Evolutionary conservation across 1,140 invertebrate species (phyloP), one percentile per base, ranked within the genome.

Genomic region (Micrasema longulum): DNA sequence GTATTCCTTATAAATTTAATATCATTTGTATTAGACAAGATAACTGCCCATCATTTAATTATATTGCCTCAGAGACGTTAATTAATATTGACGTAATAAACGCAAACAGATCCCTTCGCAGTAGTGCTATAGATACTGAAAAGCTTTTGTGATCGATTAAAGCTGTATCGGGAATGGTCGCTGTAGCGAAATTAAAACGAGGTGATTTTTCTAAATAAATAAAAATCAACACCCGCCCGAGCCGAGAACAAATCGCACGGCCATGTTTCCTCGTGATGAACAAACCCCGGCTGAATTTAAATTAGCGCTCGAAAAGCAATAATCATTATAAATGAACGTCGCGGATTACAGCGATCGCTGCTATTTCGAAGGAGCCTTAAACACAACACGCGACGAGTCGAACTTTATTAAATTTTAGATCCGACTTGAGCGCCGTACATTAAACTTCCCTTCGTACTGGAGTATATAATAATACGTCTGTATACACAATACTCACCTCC

Each of bases 321-420:
- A 75, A 75, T 75, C 73, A 65, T 75, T 75, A 75, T 75, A 75
- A 75, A 75, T 68, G 73, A 75, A 67, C 69, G 73, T 45, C 72
- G 64, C 73, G 73, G 73, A 75, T 75, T 75, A 75, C 72, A 45
- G 18, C 41, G 26, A 69, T 69, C 55, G 22, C 43, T 69, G 20
- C 38, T 53, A 20, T 36, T 63, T 45, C 68, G 31, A 41, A 38
- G 43, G 23, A 53, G 50, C 52, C 60, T 69, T 69, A 57, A 55
- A 36, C 67, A 26, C 35, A 45, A 68, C 65, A 50, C 65, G 65
- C 65, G 65, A 70, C 68, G 68, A 70, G 18, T 60, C 67, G 41
- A 70, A 52, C 68, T 55, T 60, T 70, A 70, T 70, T 70, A 70
- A 70, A 70, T 70, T 70, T 70, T 69, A 69, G 67, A 69, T 69